Base-by-base conservation (phyloP, 1,140 invertebrate genomes). In the Drosophila sucinea region DNA sequence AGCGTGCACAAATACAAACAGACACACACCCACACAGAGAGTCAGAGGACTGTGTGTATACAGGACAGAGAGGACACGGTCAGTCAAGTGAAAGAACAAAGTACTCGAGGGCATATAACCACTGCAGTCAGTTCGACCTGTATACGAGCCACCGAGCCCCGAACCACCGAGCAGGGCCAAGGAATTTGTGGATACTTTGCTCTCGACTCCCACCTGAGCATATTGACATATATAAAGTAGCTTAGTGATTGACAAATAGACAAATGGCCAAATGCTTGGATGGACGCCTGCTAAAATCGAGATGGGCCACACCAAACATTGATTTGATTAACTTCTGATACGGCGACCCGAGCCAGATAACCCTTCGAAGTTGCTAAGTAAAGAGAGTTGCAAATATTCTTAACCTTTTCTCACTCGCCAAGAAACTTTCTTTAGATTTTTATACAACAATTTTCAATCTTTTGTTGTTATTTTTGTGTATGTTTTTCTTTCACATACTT, bases 211-310 rank as follows among this genome's bases (percentile, higher is more conserved):
- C 56, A 58, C 56, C 56, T 58, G 56, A 56, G 54, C 70, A 67
- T 79, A 77, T 77, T 73, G 72, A 83, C 79, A 84, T 62, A 83
- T 62, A 83, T 72, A 69, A 86, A 86, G 79, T 85, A 81, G 82
- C 82, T 85, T 85, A 85, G 82, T 86, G 82, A 86, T 79, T 86
- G 82, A 85, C 82, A 85, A 85, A 85, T 87, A 85, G 44, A 85
- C 82, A 85, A 82, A 85, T 85, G 86, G 70, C 78, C 74, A 85
- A 71, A 74, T 86, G 81, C 78, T 81, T 71, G 74, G 82, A 77
- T 79, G 70, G 76, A 64, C 73, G 35, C 30, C 17, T 23, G 32
- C 17, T 38, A 6, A 2, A 17, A 38, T 51, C 61, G 71, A 47
- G 71, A 47, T 55, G 69, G 79, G 75, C 51, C 74, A 72, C 70